phyloP scores from a whole-genome alignment of 2,888 invertebrate species.

The Tenthredo notha region DNA sequence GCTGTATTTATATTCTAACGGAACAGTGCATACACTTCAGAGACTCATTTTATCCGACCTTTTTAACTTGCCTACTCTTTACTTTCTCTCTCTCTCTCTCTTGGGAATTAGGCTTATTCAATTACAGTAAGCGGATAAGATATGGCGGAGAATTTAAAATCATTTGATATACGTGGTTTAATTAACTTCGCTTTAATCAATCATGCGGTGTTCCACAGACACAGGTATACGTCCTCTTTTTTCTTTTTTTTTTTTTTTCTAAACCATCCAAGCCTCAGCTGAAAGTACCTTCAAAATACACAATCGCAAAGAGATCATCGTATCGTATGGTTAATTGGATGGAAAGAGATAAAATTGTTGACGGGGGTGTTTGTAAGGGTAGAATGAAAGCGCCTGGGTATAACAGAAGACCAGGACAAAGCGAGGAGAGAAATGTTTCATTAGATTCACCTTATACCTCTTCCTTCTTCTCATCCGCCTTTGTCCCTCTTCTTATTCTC shows the following conservation, averaged over 20 bases:
- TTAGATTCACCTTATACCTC: conserved; percentile 23
- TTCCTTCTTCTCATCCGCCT: not conserved
- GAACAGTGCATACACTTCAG: not conserved
- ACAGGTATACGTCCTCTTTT: not conserved
- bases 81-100: not conserved
- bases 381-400: not conserved
- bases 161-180: not conserved
- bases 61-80: not conserved
- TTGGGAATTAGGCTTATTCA: conserved; percentile 16
- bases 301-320: conserved; percentile 29
- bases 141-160: conserved; percentile 4
- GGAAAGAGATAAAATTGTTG: conserved; percentile 30
- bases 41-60: not conserved
- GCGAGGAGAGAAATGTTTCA: conserved; percentile 44
- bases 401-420: not conserved
- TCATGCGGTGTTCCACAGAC: not conserved
- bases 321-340: conserved; percentile 22
- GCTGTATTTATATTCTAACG: not conserved
- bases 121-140: conserved; percentile 31
- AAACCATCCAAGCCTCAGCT: not conserved
- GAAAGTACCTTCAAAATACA: not conserved
- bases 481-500: not conserved
- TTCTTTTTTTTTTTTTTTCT: not conserved
- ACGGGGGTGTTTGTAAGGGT: not conserved
- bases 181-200: not conserved